Base-by-base conservation (phyloP, 1,140 invertebrate genomes). In the Ceratina calcarata region DNA sequence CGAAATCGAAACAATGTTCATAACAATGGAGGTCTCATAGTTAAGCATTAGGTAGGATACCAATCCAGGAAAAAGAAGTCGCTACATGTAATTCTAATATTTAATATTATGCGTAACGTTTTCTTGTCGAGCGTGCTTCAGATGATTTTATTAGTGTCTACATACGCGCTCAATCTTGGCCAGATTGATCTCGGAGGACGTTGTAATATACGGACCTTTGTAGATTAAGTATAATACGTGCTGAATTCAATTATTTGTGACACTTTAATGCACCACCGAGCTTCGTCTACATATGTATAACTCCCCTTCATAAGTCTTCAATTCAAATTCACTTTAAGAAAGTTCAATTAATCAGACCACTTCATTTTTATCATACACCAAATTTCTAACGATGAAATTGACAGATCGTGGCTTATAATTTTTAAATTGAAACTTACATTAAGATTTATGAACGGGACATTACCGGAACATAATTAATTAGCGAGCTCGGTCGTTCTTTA, bases 111-210 rank as follows among this genome's bases (percentile, higher is more conserved):
- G 55, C 55, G 55, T 45, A 15, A 66, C 61, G n/a, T 53, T 73
- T 45, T 45, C 57, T 79, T 79, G 6, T 61, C 22, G 55, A 13
- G 55, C 55, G 55, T 16, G 55, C 55, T 57, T 13, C 55, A n/a
- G n/a, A 18, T 57, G 16, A n/a, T 18, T 57, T 57, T 16, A 18
- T n/a, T 57, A 57, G 4, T 3, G 55, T 57, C 55, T 57, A 57
- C 62, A 67, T n/a, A 74, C 53, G 37, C 37, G 61, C 61, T 77
- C 37, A 45, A 45, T 81, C 45, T 82, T 61, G 24, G 6, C 66
- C 61, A 80, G 60, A 45, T 45, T 70, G 81, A 82, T 80, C 69
- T 82, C 69, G 55, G 73, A 70, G 79, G 58, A 55, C 49, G 49
- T 67, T 69, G 37, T 45, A 1, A 32, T 4, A 32, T 75, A 32